phyloP scores from a whole-genome alignment of 2,113 vertebrate species.

The Cyprinodon brontotheroides region DNA sequence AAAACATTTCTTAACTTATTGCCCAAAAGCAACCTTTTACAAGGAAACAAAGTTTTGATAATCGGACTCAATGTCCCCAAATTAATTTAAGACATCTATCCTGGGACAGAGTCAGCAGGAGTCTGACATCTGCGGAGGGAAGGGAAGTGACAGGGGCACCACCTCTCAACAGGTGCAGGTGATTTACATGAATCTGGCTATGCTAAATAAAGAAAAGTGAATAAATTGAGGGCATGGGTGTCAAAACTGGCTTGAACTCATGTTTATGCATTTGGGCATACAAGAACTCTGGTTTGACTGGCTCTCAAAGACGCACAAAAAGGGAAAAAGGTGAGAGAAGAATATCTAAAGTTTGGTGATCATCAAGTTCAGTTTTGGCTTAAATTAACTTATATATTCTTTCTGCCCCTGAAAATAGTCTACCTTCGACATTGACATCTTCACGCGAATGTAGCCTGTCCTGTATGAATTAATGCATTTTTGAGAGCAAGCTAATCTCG shows the following conservation, averaged over 20 bases:
- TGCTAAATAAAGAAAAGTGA: constrained; percentile 32
- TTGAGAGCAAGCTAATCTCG: constrained; percentile 26
- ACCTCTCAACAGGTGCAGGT: constrained; percentile 65
- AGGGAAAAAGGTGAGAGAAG: constrained; percentile 25
- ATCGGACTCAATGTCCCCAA: constrained; percentile 26
- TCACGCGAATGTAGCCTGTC: neutral
- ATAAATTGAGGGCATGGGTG: constrained; percentile 42
- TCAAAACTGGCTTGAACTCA: constrained; percentile 59
- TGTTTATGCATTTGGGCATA: constrained; percentile 66
- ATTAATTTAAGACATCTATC: constrained; percentile 40
- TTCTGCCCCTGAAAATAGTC: neutral
- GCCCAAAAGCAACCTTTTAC: neutral
- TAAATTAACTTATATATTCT: constrained; percentile 1
- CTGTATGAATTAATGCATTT: constrained; percentile 4
- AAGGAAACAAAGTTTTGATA: constrained; percentile 28
- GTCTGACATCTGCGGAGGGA: constrained; percentile 60
- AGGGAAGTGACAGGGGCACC: constrained; percentile 59
- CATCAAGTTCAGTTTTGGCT: constrained; percentile 15
- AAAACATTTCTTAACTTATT: neutral
- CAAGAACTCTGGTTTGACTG: constrained; percentile 31
- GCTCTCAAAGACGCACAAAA: constrained; percentile 43
- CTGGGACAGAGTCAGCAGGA: constrained; percentile 51
- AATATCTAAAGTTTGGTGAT: constrained; percentile 18
- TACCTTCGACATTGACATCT: neutral
- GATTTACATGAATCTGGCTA: constrained; percentile 58